phyloP scores from a whole-genome alignment of 2,113 vertebrate genomes.

The Spilogale gracilis region DNA sequence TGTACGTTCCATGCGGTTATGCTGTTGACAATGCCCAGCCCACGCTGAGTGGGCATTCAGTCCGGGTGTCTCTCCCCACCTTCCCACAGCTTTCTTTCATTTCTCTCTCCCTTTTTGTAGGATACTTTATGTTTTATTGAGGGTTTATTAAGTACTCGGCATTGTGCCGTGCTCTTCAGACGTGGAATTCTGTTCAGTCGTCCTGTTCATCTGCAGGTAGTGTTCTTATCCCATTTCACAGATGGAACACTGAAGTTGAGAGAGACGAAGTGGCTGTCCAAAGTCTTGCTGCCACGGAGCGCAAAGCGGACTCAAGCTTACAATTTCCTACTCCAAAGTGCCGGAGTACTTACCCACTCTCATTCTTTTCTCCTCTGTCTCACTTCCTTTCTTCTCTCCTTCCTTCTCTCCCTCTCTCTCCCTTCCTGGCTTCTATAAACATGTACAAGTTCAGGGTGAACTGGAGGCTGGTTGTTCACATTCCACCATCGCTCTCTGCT shows the following conservation, averaged over 20 bases:
- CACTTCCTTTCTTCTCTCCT: not conserved
- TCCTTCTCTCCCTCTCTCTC: not conserved
- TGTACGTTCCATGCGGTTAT: not conserved
- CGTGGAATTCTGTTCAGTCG: not conserved
- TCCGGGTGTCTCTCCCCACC: not conserved
- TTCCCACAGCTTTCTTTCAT: too few relatives aligned
- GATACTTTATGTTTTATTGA: not conserved
- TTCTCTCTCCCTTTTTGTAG: not conserved
- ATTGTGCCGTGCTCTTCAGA: not conserved
- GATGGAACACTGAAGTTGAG: not conserved
- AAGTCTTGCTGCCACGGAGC: not conserved
- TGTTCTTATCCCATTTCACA: not conserved
- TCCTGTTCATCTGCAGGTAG: not conserved
- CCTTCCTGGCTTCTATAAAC: slow-evolving; percentile 27
- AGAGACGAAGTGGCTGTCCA: not conserved
- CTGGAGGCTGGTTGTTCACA: not conserved
- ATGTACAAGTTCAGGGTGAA: not conserved
- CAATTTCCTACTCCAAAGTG: not conserved
- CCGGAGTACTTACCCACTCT: not conserved
- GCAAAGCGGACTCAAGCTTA: not conserved
- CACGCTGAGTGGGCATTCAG: accelerated
- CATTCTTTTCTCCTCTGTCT: not conserved
- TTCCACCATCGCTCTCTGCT: not conserved
- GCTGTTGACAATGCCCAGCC: not conserved
- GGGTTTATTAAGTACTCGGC: not conserved